Conservation (phyloP, 1,140 invertebrate genomes). For the Drosophila ficusphila region DNA sequence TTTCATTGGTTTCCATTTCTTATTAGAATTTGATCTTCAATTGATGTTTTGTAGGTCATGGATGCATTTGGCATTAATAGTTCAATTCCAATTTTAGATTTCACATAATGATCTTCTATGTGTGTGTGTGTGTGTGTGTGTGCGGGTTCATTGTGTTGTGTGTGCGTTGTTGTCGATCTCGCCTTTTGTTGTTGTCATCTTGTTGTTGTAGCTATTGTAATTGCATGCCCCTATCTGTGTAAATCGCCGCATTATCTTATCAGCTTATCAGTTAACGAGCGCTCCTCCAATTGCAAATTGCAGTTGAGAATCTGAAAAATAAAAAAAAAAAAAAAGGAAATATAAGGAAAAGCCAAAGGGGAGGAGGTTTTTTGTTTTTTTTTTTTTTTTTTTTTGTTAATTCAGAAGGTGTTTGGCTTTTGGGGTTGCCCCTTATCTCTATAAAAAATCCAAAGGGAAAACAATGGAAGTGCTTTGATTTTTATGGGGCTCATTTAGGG, state of each 20-base stretch:
- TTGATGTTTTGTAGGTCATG: slow-evolving; percentile 67
- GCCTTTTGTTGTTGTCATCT: slow-evolving; percentile 12
- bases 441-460: not conserved
- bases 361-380: too few species aligned
- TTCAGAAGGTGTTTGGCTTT: slow-evolving; percentile 13
- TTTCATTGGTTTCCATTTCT: too few species aligned
- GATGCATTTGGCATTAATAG: slow-evolving; percentile 48
- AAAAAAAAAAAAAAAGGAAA: not conserved
- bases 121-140: slow-evolving; percentile 12
- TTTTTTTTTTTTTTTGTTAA: too few species aligned
- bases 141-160: slow-evolving; percentile 5
- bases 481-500: slow-evolving; percentile 16
- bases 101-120: not conserved
- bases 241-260: slow-evolving; percentile 62
- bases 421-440: slow-evolving; percentile 34
- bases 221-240: slow-evolving; percentile 47
- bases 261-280: slow-evolving; percentile 56
- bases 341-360: too few species aligned
- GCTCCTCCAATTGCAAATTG: slow-evolving; percentile 24
- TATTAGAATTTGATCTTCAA: too few species aligned
- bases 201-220: slow-evolving; percentile 39
- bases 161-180: slow-evolving; percentile 1
- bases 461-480: slow-evolving; percentile 24
- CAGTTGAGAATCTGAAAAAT: slow-evolving; percentile 10
- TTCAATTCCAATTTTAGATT: not conserved